Evolutionary conservation across 2,797 vertebrate genomes (phyloP).

Genomic region (Rhinella marina): DNA sequence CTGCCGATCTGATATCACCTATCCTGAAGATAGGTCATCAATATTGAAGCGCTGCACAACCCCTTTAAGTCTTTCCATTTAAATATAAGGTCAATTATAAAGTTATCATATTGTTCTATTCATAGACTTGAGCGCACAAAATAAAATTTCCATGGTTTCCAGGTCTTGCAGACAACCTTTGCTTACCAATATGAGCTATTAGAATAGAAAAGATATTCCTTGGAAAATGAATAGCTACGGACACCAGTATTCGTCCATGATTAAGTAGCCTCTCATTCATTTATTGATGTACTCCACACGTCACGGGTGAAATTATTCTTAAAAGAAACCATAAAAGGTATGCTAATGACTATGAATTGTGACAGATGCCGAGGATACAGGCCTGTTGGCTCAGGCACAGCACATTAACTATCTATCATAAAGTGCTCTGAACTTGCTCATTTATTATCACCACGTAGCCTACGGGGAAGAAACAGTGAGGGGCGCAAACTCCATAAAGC

Average conservation of each 20-base stretch:
- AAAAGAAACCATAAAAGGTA: slow-evolving; percentile 74
- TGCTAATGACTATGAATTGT: slow-evolving; percentile 75
- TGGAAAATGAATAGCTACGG: background rate
- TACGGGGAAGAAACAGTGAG: slow-evolving; percentile 71
- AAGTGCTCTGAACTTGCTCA: slow-evolving; percentile 72
- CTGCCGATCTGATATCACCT: too few species aligned
- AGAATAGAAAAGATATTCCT: background rate
- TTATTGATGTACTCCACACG: slow-evolving; percentile 65
- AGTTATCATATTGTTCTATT: background rate
- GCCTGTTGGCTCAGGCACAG: slow-evolving; percentile 72
- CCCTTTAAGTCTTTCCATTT: background rate
- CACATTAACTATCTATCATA: slow-evolving; percentile 74
- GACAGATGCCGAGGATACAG: slow-evolving; percentile 73
- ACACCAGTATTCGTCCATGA: slow-evolving; percentile 63
- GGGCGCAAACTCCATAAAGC: slow-evolving; percentile 68
- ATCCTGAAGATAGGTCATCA: too few species aligned
- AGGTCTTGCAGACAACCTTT: slow-evolving; percentile 1
- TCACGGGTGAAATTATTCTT: slow-evolving; percentile 70
- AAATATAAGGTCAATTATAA: background rate
- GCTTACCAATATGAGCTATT: background rate
- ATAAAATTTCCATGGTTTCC: too few species aligned
- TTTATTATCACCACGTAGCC: slow-evolving; percentile 73
- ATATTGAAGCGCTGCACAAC: too few species aligned
- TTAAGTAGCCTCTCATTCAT: slow-evolving; percentile 64
- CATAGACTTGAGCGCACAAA: too few species aligned